phyloP scores from a whole-genome alignment of 2,113 vertebrate species.

The Macrotis lagotis region DNA sequence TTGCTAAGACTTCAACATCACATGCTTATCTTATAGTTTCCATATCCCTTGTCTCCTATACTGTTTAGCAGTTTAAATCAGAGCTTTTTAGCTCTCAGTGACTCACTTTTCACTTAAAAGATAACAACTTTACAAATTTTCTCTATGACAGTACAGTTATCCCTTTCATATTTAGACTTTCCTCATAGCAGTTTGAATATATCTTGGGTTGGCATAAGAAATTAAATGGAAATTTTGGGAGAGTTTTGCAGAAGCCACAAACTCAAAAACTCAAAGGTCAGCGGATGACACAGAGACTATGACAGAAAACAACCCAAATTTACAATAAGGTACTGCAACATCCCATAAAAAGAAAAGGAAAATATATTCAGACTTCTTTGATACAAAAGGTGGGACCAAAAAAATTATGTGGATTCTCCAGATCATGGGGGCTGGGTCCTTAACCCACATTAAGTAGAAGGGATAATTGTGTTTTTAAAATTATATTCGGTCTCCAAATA shows the following conservation, averaged over 20 bases:
- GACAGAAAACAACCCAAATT: background rate
- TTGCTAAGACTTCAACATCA: background rate
- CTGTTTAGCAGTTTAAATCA: background rate
- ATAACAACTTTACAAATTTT: background rate
- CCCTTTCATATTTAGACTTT: background rate
- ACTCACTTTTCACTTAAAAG: background rate
- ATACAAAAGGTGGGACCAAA: background rate
- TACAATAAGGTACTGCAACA: background rate
- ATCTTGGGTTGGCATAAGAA: background rate
- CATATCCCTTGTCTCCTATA: background rate
- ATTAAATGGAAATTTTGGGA: background rate
- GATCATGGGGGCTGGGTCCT: background rate
- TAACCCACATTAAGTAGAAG: background rate
- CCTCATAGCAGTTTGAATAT: background rate
- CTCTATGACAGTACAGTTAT: background rate
- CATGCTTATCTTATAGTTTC: background rate
- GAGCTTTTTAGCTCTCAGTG: background rate
- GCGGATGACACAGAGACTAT: background rate
- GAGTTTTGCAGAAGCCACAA: background rate
- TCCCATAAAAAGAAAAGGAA: background rate
- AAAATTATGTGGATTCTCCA: background rate
- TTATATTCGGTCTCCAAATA: background rate
- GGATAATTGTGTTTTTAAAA: background rate
- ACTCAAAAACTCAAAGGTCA: background rate
- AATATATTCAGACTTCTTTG: background rate